Evolutionary conservation across 2,888 invertebrate species (phyloP), one percentile per base, ranked within the genome.

Genomic region (Vanessa cardui): DNA sequence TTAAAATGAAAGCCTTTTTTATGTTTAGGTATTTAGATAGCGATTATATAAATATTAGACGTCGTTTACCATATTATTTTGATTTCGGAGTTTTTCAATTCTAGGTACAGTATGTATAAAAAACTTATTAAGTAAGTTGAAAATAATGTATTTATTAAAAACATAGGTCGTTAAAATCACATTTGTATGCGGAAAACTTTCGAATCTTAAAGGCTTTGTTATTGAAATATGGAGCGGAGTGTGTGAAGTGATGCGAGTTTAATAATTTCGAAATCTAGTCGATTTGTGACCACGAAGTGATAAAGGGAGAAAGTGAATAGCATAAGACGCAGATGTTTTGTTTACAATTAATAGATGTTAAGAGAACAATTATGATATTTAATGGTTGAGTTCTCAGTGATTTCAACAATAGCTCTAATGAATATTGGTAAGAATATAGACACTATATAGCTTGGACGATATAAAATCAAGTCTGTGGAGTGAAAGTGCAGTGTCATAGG

Each of bases 401-500:
- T 33, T 20, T n/a, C n/a, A 18, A 45, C 33, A 52, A 46, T 49
- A 49, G 12, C 16, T 20, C 46, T 65, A 65, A 60, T 54, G 52
- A 47, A 46, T 60, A 46, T 60, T 60, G 45, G 50, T 45, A 52
- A 65, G 60, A 65, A 52, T 26, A 26, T 33, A 12, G 50, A 45
- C 52, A 26, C 12, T 12, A 26, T 26, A 26, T 26, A 58, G 50
- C 47, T 64, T 58, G 49, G 26, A 59, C 39, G 39, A 39, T 39
- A 39, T 39, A 39, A 39, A 39, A 39, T 12, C 39, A 39, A 44
- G 50, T 44, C 20, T 7, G 26, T 46, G 8, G 44, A 68, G 70
- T 66, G 71, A 72, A 72, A 72, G 71, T 72, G 64, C 64, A 64
- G 66, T 67, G 67, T 72, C 71, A 69, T 67, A 72, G 67, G 69